Evolutionary conservation across 1,140 invertebrate genomes (phyloP), one percentile per base, ranked within the genome.

Genomic region (Dendroctonus ponderosae): DNA sequence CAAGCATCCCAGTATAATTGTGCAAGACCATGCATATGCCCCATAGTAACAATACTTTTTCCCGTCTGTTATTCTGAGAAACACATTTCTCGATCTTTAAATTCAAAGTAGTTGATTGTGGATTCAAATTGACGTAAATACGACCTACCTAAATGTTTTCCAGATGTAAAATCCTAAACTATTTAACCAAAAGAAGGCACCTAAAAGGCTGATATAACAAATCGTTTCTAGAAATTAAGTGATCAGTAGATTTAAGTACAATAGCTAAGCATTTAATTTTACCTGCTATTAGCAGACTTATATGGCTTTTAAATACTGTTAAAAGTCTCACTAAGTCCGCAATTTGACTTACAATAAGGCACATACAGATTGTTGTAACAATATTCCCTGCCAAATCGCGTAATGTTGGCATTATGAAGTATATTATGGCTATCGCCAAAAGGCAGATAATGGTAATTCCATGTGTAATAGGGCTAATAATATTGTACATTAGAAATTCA

Each of bases 11-110:
- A 92, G 86, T 9, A 85, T 74, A 0, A 85, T 72, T 0, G 91
- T 91, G 62, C 84, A 84, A n/a, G 84, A 83, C 89, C 91, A 92
- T 0, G 90, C 89, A 71, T 91, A 92, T 15, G 82, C 82, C 0
- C 90, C 91, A 75, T 93, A 93, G 71, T 91, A 92, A 73, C 91
- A 92, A 76, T 92, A 93, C 80, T 92, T 92, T 62, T 85, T 83
- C 1, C 89, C 88, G 79, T 92, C 91, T 0, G 91, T 92, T 50
- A 92, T 89, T 51, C 91, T 80, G 6, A 93, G 77, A 74, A 91
- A 93, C 11, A 92, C 89, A 76, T 92, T 93, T 38, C 89, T 80
- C 15, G 91, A 92, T 59, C 89, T 89, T 14, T 82, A 81, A 56
- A 5, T 26, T 26, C 26, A 26, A 26, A 2, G 26, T 46, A 14